phyloP scores from a whole-genome alignment of 1,140 invertebrate genomes.

The Drosophila mojavensis region DNA sequence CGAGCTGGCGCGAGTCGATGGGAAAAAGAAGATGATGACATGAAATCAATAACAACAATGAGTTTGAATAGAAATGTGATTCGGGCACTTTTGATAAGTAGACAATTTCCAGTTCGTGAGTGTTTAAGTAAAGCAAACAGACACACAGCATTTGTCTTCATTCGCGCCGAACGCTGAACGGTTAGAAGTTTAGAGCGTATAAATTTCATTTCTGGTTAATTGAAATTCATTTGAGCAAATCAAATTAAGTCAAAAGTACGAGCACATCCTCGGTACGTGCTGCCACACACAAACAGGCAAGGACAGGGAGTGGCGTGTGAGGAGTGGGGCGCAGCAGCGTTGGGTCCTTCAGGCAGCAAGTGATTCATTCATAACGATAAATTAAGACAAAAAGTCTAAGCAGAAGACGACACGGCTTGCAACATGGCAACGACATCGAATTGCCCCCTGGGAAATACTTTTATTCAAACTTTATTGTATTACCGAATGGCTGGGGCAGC shows the following conservation, averaged over 20 bases:
- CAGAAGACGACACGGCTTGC: conserved; percentile 25
- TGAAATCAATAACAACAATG: conserved; percentile 42
- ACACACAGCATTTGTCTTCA: background rate
- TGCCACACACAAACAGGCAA: conserved; percentile 34
- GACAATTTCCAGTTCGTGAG: background rate
- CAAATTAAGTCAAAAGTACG: conserved; percentile 79
- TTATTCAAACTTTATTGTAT: conserved; percentile 58
- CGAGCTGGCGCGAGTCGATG: background rate
- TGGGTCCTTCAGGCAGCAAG: conserved; percentile 33
- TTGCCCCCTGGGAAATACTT: conserved; percentile 59
- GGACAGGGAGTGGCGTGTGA: background rate
- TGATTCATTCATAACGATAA: conserved; percentile 81
- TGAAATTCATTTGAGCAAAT: conserved; percentile 81
- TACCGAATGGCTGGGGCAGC: conserved; percentile 26
- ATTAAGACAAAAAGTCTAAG: conserved; percentile 66
- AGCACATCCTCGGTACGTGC: conserved; percentile 68
- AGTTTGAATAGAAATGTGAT: conserved; percentile 14
- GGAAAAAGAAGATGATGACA: conserved; percentile 35
- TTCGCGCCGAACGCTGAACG: background rate
- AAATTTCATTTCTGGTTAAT: conserved; percentile 77
- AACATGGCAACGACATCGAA: conserved; percentile 34
- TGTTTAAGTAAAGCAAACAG: conserved; percentile 2
- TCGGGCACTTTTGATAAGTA: conserved; percentile 6
- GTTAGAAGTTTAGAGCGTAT: conserved; percentile 42
- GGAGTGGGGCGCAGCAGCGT: background rate